These are phyloP conservation scores for Mormyrops boulengeri DNA, from an alignment of 2,797 vertebrate genomes.

Conservation along the genomic window DNA sequence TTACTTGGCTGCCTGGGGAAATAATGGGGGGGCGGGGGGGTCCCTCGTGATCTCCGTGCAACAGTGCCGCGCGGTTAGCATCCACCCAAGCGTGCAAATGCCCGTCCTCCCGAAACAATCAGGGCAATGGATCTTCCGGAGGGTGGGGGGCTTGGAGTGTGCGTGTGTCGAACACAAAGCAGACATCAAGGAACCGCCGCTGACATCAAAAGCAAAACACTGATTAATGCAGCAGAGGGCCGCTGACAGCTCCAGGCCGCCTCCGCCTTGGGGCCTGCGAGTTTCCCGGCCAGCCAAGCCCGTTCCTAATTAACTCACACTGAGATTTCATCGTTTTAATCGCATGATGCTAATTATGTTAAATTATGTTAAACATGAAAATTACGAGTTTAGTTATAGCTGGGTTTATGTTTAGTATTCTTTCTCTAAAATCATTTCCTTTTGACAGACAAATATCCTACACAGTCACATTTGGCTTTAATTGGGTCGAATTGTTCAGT, in stretches of 20 bases:
- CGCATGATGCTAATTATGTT: neutral
- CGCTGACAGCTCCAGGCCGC: neutral
- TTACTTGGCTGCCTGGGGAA: neutral
- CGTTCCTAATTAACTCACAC: neutral
- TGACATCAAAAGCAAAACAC: neutral
- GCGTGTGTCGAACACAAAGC: neutral
- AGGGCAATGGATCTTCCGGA: neutral
- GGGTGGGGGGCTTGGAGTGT: neutral
- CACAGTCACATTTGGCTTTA: neutral
- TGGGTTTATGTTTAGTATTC: neutral
- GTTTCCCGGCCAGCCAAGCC: neutral
- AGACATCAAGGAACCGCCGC: neutral
- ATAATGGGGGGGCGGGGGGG: neutral
- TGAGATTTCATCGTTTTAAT: neutral
- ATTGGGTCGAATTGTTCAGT: neutral
- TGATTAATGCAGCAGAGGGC: neutral
- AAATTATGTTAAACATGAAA: neutral
- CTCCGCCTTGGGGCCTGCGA: neutral
- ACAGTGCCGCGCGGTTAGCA: neutral
- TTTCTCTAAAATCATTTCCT: neutral
- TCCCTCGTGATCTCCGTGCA: neutral
- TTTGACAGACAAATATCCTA: neutral
- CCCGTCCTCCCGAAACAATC: neutral
- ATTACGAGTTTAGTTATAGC: neutral
- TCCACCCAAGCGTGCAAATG: neutral